Evolutionary conservation across 2,113 vertebrate species (phyloP), one percentile per base, ranked within the genome.

Genomic region (Sphaerodactylus townsendi): DNA sequence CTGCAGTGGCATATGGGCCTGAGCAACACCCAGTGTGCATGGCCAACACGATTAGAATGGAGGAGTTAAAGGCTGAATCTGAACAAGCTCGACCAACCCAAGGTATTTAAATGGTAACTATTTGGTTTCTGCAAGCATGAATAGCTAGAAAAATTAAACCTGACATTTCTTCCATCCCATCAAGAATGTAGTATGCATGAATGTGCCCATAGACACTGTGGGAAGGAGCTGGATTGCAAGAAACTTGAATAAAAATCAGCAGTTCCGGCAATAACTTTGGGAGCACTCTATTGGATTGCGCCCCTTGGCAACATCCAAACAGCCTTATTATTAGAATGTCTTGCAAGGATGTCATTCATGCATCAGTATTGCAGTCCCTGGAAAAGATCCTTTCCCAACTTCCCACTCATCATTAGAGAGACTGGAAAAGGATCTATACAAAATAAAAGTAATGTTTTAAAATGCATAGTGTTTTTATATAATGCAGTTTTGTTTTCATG

Each of bases 401-500:
- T 21, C 33, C 21, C 65, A 46, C 59, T 30, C 28, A 35, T 76
- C 53, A 35, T 13, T 39, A 25, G 56, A 37, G 33, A 77, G 21
- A 37, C 4, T 28, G 65, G 44, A 10, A 69, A 21, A 46, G 28
- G 41, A n/a, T 79, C 65, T 46, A 33, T 73, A 48, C n/a, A 39
- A 41, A 13, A 39, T 25, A 62, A 76, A 68, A 37, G 10, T n/a
- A 39, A 33, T 39, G 35, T 39, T 77, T 82, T 74, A 33, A 62
- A 65, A 74, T 48, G 81, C 59, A 37, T 72, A 44, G 62, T 82
- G 53, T 64, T 82, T 46, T 74, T 74, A 82, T 23, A 74, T 9
- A 82, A 74, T 48, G 46, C 10, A 46, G 28, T 77, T 19, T 62
- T 65, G 70, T 53, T 65, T 83, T 68, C 9, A 3, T 77, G 25